A percentile compares a stretch with the other conserved stretches of the same genome.
These are phyloP conservation scores for Stenurella melanura DNA, from an alignment of 2,888 invertebrate genomes.

Conservation along the genomic window DNA sequence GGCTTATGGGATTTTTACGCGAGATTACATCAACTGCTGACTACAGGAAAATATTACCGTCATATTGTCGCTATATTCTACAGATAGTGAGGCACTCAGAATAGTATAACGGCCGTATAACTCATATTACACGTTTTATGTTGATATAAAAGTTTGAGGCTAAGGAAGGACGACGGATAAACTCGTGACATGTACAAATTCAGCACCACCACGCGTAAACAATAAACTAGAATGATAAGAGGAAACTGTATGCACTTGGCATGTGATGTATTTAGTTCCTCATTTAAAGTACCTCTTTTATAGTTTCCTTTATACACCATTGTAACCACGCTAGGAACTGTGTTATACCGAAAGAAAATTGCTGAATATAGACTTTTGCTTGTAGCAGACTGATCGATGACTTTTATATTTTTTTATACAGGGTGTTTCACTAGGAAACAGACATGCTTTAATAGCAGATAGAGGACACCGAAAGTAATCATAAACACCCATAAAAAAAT, in stretches of 20 bases:
- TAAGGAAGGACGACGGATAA: background rate
- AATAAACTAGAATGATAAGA: background rate
- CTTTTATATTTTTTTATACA: no score
- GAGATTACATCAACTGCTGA: slow-evolving; percentile 53
- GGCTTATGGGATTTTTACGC: slow-evolving; percentile 53
- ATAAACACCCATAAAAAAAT: no score
- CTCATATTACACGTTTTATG: slow-evolving; percentile 16
- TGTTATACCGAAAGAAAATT: no score
- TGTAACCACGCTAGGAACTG: no score
- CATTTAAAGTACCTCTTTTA: no score
- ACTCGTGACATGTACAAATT: background rate
- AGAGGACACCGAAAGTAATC: no score
- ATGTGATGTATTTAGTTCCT: no score
- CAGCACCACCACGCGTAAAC: background rate
- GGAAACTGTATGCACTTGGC: background rate
- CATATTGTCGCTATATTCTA: slow-evolving; percentile 51
- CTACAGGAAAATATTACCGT: slow-evolving; percentile 51
- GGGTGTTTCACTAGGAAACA: no score
- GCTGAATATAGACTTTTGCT: no score
- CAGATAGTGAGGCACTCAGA: slow-evolving; percentile 46
- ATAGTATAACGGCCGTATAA: slow-evolving; percentile 35
- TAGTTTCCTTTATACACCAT: no score
- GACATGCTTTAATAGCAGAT: no score
- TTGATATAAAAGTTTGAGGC: slow-evolving; percentile 3
- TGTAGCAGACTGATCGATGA: no score